Base-by-base conservation (phyloP, 2,888 invertebrate species). In the Odontomyia ornata region DNA sequence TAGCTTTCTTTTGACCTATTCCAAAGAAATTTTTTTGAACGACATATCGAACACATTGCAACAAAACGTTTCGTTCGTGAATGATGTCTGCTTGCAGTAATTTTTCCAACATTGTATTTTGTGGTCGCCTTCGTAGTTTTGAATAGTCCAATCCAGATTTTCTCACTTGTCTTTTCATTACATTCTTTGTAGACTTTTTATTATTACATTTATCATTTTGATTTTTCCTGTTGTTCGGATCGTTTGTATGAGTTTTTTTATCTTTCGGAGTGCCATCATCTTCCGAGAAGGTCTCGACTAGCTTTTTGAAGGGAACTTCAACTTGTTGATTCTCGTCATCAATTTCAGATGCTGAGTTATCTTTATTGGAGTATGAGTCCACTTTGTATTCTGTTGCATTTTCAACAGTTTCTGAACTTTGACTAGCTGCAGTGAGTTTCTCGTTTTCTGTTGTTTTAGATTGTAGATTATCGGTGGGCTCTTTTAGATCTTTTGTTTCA, bases 41-140 rank as follows among this genome's bases (percentile, higher is more conserved):
- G 71, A 96, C 91, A 87, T 91, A 91, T 80, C 93, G 91, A 46
- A 97, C 91, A 87, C 96, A 97, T 84, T 97, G 97, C 36, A 96
- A 88, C 71, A 97, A 89, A 65, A 94, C 88, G 86, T 97, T 97
- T 75, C 97, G 89, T 86, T 97, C 97, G 81, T 94, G 93, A 79
- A 91, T 89, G 81, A 97, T 95, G 84, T 96, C 95, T 77, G 89
- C 89, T 69, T 90, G 90, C 76, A 97, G 87, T 28, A 97, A 85
- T 83, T 91, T 92, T 81, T 92, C 91, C 72, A 94, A 86, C 80
- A 94, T 87, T 15, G 92, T 91, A 57, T 84, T 86, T 60, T 84
- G 85, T 5, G 81, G 82, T 0, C 82, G 80, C 13, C 80, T 71
- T 1, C 82, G 82, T 0, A 83, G 75, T 30, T 83, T 83, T n/a